Conservation (phyloP, 2,797 vertebrate species). For the Typhlichthys subterraneus region DNA sequence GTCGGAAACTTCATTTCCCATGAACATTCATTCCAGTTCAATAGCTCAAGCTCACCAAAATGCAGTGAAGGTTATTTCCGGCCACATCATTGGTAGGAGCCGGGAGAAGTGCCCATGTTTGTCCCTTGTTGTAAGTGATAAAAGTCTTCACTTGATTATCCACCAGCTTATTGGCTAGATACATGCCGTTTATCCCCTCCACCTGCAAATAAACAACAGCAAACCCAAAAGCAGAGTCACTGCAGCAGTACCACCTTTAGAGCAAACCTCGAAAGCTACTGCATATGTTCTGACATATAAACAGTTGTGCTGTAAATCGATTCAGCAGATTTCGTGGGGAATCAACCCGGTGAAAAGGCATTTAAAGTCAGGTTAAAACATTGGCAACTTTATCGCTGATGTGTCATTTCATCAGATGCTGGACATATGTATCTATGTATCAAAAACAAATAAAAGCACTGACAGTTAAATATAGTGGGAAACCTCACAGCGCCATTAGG, state of each 20-base stretch:
- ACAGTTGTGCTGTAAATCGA: not conserved
- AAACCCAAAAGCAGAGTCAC: slow-evolving; percentile 29
- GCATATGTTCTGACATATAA: not conserved
- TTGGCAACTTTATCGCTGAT: too few species aligned
- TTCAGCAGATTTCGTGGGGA: too few species aligned
- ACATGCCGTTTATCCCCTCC: slow-evolving; percentile 93
- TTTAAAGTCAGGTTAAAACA: too few species aligned
- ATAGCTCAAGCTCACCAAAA: slow-evolving; percentile 65
- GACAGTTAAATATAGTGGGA: too few species aligned
- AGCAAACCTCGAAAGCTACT: too few species aligned
- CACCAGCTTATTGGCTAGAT: slow-evolving; percentile 93
- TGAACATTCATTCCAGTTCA: slow-evolving; percentile 31
- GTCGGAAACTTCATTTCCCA: slow-evolving; percentile 46
- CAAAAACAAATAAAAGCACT: too few species aligned
- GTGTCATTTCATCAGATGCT: too few species aligned
- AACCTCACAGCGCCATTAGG: too few species aligned
- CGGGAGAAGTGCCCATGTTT: slow-evolving; percentile 90
- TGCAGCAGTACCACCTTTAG: too few species aligned
- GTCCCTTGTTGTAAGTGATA: slow-evolving; percentile 95
- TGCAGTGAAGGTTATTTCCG: slow-evolving; percentile 86
- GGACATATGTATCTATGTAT: too few species aligned
- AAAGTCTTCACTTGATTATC: slow-evolving; percentile 90
- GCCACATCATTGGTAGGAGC: slow-evolving; percentile 82
- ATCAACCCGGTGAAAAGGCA: too few species aligned
- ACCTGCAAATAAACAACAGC: slow-evolving; percentile 82